Percentiles rank a stretch among this genome's conserved stretches.
phyloP scores from a whole-genome alignment of 2,113 vertebrate genomes.

The Aegithalos caudatus region DNA sequence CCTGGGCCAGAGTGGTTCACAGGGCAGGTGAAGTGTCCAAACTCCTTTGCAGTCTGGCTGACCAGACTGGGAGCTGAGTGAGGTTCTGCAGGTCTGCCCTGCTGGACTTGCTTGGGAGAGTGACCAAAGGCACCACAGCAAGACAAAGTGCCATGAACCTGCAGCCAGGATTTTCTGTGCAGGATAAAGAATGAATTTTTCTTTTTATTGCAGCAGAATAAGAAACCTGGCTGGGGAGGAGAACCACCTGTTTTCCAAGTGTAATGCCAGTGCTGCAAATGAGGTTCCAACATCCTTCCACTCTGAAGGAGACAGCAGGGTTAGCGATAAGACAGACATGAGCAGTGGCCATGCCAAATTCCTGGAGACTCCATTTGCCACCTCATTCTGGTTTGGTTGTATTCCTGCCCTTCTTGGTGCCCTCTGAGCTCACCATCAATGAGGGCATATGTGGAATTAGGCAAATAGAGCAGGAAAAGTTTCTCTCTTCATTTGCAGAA shows the following conservation, averaged over 20 bases:
- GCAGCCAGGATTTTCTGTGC: neutral
- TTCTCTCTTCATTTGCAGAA: neutral
- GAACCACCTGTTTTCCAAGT: neutral
- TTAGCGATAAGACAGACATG: neutral
- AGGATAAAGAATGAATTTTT: neutral
- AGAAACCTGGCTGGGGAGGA: neutral
- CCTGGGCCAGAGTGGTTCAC: neutral
- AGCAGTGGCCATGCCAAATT: neutral
- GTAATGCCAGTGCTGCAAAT: neutral
- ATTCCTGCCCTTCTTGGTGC: neutral
- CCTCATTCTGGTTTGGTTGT: neutral
- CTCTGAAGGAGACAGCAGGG: neutral
- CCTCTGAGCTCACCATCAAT: neutral
- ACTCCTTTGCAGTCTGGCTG: neutral
- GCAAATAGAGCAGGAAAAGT: neutral
- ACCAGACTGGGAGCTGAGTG: neutral
- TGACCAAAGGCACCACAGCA: neutral
- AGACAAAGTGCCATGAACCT: neutral
- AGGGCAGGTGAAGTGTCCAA: neutral
- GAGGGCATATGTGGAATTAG: neutral
- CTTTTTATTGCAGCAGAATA: neutral
- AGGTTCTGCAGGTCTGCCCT: neutral
- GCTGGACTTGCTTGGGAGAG: neutral
- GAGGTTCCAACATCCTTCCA: neutral
- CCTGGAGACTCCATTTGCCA: neutral